Evolutionary conservation across 2,797 vertebrate genomes (phyloP).

Genomic region (Platyrinchus mystaceus): DNA sequence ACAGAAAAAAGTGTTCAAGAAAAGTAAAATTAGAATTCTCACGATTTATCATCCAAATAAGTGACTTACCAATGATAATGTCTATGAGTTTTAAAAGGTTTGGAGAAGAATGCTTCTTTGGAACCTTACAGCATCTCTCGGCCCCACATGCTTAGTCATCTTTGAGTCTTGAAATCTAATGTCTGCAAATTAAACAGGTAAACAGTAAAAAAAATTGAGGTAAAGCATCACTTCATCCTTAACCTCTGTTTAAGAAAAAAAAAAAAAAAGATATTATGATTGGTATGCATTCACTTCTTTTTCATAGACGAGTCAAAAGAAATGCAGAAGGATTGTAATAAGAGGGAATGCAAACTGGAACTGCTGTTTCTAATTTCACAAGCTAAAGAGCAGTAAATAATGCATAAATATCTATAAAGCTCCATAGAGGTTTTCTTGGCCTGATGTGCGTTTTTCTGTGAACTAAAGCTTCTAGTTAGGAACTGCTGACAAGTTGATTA

Average conservation of each 20-base stretch:
- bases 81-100: neutral
- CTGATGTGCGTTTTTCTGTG: neutral
- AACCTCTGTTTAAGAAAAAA: neutral
- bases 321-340: neutral
- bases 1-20: neutral
- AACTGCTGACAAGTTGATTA: constrained; percentile 3
- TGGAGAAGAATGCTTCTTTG: neutral
- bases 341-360: neutral
- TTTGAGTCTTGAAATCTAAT: neutral
- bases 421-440: neutral
- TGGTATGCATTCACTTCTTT: neutral
- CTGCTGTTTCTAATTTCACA: neutral
- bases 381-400: constrained; percentile 1
- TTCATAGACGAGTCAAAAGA: neutral
- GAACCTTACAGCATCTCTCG: neutral
- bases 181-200: neutral
- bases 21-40: neutral
- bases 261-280: neutral
- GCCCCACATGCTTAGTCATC: neutral
- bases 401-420: neutral
- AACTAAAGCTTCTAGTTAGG: neutral
- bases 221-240: neutral
- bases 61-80: neutral
- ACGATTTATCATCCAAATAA: neutral
- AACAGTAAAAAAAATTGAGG: neutral